These are phyloP conservation scores for Sakesphorus luctuosus DNA, from an alignment of 2,113 vertebrate species.

Conservation along the genomic window DNA sequence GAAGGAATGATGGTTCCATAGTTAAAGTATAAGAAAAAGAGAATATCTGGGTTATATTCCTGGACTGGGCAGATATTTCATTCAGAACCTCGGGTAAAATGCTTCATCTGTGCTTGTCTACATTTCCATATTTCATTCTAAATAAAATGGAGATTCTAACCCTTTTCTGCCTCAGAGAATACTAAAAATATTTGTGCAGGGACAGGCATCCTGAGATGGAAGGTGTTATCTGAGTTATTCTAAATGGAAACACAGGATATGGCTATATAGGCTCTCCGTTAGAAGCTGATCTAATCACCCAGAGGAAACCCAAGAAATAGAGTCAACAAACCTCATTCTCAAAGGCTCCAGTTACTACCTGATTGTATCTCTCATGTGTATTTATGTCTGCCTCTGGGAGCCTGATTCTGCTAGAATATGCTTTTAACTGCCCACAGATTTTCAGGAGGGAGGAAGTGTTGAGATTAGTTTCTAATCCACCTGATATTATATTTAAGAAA, in stretches of 20 bases:
- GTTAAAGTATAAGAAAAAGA: neutral
- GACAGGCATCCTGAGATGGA: neutral
- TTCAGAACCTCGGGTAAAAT: neutral
- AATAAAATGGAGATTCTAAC: neutral
- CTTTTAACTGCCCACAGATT: neutral
- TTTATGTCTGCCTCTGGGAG: neutral
- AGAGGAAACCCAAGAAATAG: constrained; percentile 41
- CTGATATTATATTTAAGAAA: neutral
- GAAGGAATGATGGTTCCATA: neutral
- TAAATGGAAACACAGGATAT: constrained; percentile 22
- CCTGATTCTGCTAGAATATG: neutral
- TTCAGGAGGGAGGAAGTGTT: neutral
- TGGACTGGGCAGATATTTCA: neutral
- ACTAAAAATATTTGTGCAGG: neutral
- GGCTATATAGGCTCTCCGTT: constrained; percentile 1
- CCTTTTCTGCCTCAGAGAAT: neutral
- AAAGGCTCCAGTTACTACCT: constrained; percentile 35
- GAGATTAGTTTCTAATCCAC: neutral
- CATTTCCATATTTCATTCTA: neutral
- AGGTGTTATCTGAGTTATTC: constrained; percentile 19
- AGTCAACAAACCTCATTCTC: constrained; percentile 42
- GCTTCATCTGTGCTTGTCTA: neutral
- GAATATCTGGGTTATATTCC: neutral
- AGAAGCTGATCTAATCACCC: constrained; percentile 41
- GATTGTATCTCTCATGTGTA: neutral